Conservation (phyloP, 2,113 vertebrate genomes). For the Plecotus auritus region DNA sequence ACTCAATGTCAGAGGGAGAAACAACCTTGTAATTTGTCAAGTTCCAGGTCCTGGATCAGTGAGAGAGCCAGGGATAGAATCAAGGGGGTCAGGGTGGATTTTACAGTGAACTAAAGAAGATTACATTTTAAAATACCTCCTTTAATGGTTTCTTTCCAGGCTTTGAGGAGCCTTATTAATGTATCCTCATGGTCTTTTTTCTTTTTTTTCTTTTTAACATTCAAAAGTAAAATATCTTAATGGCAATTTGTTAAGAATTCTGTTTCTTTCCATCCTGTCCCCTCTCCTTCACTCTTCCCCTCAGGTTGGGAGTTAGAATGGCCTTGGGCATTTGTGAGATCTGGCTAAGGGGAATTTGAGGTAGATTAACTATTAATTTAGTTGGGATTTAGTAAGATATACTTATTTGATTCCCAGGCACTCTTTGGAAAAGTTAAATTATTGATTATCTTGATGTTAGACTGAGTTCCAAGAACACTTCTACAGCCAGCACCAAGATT, state of each 20-base stretch:
- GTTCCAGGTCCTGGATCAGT: neutral
- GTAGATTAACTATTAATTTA: neutral
- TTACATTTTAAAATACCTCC: neutral
- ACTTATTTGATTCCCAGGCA: neutral
- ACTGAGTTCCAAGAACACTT: neutral
- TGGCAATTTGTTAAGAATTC: neutral
- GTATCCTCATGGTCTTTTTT: neutral
- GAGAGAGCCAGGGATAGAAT: neutral
- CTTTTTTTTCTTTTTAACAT: neutral
- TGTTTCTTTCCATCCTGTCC: neutral
- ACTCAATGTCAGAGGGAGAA: neutral
- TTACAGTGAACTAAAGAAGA: neutral
- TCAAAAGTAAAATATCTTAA: neutral
- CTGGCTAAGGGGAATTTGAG: neutral
- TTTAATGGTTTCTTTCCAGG: neutral
- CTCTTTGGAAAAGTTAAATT: neutral
- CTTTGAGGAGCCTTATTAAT: neutral
- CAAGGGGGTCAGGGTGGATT: neutral
- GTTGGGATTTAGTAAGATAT: neutral
- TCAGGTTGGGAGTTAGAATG: neutral
- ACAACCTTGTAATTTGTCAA: neutral
- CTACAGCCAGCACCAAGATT: neutral
- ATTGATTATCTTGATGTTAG: neutral
- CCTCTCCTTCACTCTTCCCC: neutral
- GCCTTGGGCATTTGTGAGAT: neutral